Evolutionary conservation across 2,797 vertebrate genomes (phyloP), one percentile per base, ranked within the genome.

Genomic region (Limnodromus scolopaceus): DNA sequence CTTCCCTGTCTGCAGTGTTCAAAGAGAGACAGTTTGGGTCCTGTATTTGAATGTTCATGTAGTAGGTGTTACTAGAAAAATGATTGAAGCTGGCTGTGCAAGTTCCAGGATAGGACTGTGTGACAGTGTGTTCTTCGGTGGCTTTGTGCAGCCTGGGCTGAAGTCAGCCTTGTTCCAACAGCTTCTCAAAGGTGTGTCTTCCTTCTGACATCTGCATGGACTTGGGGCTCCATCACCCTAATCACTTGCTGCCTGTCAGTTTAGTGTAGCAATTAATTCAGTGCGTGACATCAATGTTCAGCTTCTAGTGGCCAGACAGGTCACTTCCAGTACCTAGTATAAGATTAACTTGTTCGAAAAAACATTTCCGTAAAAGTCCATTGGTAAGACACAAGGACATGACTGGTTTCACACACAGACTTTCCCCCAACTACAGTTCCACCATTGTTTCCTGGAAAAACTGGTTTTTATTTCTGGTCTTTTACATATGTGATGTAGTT

Each of bases 331-430:
- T 81, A 63, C 48, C 18, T 83, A 34, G 78, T 84, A 10, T 71
- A 87, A 93, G 34, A 88, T 91, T 93, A 91, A 95, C 76, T 63
- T 83, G 24, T 60, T 63, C 48, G 74, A 65, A 78, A 48, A 70
- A 83, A 34, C 87, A 83, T 87, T 96, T 91, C 71, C 32, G 39
- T 87, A 75, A 71, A 80, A 80, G 48, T 48, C 55, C 11, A 36
- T 84, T 87, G 69, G 28, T 34, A 54, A 82, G 71, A 39, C 71
- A 92, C 16, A 36, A 64, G 55, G 68, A 28, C n/a, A 20, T 23
- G 27, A 58, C 51, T 89, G 6, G 9, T 57, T 93, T 79, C 43
- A 20, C 30, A 45, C 38, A 17, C 12, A 53, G 51, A 23, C 51
- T 74, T 71, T 57, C 5, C 22, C 24, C 41, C n/a, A 39, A 0